Evolutionary conservation across 2,797 vertebrate genomes (phyloP), one percentile per base, ranked within the genome.

Genomic region (Natrix natrix): DNA sequence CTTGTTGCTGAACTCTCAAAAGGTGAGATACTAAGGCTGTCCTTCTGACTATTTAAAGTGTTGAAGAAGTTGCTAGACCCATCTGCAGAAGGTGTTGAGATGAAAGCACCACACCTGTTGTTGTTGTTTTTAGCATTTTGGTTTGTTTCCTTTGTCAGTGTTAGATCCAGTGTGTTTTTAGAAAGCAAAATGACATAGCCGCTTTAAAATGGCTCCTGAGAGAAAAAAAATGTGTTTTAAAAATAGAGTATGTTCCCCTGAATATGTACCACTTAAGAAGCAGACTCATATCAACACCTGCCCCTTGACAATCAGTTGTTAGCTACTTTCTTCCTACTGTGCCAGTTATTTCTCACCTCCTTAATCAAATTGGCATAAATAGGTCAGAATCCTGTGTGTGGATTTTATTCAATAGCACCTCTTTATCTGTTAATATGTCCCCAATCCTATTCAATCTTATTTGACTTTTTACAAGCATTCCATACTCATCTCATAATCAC

Each of bases 351-450:
- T 96, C 92, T 94, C 94, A 94, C 94, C 94, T 95, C 94, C 92
- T 96, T 97, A 96, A 96, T 96, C 94, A 96, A 96, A 95, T 93
- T 96, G 93, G 92, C 94, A 90, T 95, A 95, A 95, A 93, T 94
- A 95, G 93, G 93, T 94, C 91, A 89, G 94, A 66, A 86, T 95
- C 93, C 66, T 95, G 90, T 92, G 55, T 74, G 57, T 20, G 5
- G 60, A 88, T 92, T 93, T 95, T 92, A 95, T 96, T 96, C 94
- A 95, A 60, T 92, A 93, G 55, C 91, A 86, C 89, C 60, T 96
- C 94, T 97, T 97, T 97, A 97, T 96, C 94, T 95, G 87, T 93
- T 95, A 93, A 93, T 87, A 96, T 96, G 86, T 95, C 92, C 91
- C 91, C 92, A 95, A 22, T 96, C 93, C 56, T 92, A 92, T 86